Base-by-base conservation (phyloP, 1,140 invertebrate genomes). In the Drosophila sp. region DNA sequence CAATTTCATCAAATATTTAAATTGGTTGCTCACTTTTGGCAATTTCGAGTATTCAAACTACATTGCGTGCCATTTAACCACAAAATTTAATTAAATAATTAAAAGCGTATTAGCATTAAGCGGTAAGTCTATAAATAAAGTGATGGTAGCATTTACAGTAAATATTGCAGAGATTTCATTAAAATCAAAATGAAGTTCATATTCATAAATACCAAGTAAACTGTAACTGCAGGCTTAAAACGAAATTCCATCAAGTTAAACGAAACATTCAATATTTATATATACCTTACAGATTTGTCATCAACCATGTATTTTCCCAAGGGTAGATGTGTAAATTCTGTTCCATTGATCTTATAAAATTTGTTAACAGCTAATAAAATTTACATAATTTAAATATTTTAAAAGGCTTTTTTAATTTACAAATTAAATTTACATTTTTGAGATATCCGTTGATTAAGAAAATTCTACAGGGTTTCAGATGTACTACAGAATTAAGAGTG, bases 61-160 rank as follows among this genome's bases (percentile, higher is more conserved):
- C 7, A 56, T 59, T 76, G 71, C 65, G 50, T 76, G 72, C 41
- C 46, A 45, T 53, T 67, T 73, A 65, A 84, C 80, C 80, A 36
- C 80, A 80, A 70, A 70, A 63, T 73, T 63, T 70, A 84, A 83
- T 83, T 77, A 72, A 67, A 58, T 64, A 41, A 53, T 62, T 62
- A 75, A 80, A 80, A 75, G 71, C 38, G 58, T 65, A 80, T 79
- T 80, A 75, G 57, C 63, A 64, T 50, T 46, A 56, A 50, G 25
- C n/a, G 25, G n/a, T 25, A 14, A 14, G 25, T 18, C 21, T 14
- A 36, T 41, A 50, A 50, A 50, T 50, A 29, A 7, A 50, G 48
- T 38, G 41, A 27, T 27, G 7, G 7, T 11, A 57, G 36, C 45
- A 69, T 48, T 69, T 38, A n/a, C 2, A 21, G 13, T 43, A 13